Evolutionary conservation across 2,797 vertebrate species (phyloP).

Genomic region (Coilia nasus): DNA sequence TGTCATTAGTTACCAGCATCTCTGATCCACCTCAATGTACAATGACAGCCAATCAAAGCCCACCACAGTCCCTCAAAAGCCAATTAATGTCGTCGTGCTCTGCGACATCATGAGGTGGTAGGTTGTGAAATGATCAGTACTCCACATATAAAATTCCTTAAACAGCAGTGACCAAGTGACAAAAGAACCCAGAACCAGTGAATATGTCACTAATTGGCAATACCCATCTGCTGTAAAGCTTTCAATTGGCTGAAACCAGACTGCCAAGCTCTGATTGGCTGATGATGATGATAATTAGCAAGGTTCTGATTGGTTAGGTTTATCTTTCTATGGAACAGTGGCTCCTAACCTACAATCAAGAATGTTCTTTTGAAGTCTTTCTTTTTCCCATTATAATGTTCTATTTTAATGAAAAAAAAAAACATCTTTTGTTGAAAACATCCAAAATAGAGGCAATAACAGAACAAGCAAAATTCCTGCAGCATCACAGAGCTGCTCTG

Average conservation of each 20-base stretch:
- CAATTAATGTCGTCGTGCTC: neutral
- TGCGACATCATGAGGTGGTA: neutral
- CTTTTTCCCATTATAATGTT: neutral
- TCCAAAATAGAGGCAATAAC: conserved; percentile 5
- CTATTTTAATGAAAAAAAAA: neutral
- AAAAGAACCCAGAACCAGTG: neutral
- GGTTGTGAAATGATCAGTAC: neutral
- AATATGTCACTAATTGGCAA: neutral
- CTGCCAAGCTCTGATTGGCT: neutral
- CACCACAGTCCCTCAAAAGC: neutral
- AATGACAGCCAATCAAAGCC: neutral
- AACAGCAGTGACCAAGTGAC: neutral
- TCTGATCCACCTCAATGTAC: neutral
- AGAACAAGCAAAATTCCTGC: conserved; percentile 2
- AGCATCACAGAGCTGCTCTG: neutral
- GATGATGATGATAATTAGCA: neutral
- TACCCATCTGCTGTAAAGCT: neutral
- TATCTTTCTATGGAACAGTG: neutral
- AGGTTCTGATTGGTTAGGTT: neutral
- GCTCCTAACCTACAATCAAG: neutral
- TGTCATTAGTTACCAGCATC: conserved; percentile 10
- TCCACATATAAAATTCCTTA: neutral
- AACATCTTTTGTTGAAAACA: neutral
- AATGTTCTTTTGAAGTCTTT: neutral
- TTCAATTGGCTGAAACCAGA: neutral